Conservation (phyloP, 2,113 vertebrate genomes). For the Camelus bactrianus region DNA sequence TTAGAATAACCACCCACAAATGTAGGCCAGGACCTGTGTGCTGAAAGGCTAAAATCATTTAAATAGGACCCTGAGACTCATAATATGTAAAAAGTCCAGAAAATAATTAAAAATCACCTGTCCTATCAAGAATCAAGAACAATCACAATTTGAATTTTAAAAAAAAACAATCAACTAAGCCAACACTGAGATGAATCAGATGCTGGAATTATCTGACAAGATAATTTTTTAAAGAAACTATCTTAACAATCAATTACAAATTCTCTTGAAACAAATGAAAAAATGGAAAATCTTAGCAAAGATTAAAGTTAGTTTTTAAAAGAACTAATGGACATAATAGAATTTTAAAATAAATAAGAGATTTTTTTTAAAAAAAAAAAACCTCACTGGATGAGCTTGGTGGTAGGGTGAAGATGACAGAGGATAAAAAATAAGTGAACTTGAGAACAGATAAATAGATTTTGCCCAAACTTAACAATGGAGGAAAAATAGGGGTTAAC, state of each 20-base stretch:
- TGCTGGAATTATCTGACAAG: slow-evolving; percentile 7
- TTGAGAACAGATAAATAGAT: not conserved
- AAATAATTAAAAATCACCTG: slow-evolving; percentile 17
- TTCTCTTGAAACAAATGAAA: slow-evolving; percentile 29
- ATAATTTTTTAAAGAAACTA: slow-evolving; percentile 19
- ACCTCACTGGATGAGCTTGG: not conserved
- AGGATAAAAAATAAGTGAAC: not conserved
- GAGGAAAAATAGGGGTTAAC: not conserved
- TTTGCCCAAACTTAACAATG: not conserved
- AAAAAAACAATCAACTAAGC: slow-evolving; percentile 15
- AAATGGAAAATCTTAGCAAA: slow-evolving; percentile 36
- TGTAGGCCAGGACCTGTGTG: not conserved
- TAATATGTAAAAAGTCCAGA: slow-evolving; percentile 25
- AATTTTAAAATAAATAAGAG: not conserved
- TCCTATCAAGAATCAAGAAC: slow-evolving; percentile 39
- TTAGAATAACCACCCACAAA: not conserved
- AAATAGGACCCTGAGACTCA: not conserved
- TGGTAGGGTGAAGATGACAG: not conserved
- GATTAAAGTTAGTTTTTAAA: not conserved
- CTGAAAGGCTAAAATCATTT: not conserved
- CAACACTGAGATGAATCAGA: slow-evolving; percentile 50
- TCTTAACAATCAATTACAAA: not conserved
- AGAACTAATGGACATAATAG: not conserved
- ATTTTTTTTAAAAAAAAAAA: not conserved
- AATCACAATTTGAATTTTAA: slow-evolving; percentile 50